phyloP scores from a whole-genome alignment of 2,888 invertebrate genomes.

The Cantharis rustica region DNA sequence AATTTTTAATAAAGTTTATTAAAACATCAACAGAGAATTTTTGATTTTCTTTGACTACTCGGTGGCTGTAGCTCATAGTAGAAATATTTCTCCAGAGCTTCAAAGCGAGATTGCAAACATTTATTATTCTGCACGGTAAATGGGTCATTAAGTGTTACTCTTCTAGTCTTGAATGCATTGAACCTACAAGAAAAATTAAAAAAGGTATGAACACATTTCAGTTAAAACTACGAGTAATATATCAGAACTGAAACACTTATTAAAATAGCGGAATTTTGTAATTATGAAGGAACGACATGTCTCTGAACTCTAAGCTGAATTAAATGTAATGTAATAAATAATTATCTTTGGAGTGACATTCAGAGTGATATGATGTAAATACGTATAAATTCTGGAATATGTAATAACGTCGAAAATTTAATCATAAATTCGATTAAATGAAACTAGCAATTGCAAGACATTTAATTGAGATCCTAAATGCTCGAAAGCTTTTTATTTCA shows the following conservation, averaged over 20 bases:
- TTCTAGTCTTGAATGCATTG: no score
- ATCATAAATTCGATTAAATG: not conserved
- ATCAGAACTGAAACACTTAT: not conserved
- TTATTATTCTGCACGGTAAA: no score
- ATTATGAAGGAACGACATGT: not conserved
- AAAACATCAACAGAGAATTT: no score
- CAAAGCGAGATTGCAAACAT: no score
- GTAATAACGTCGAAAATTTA: not conserved
- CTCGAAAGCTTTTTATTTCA: not conserved
- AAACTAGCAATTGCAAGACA: not conserved
- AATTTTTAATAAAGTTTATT: no score
- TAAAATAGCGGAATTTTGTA: not conserved
- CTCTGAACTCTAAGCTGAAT: not conserved
- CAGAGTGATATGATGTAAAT: not conserved
- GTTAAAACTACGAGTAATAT: not conserved
- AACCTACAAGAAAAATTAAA: no score
- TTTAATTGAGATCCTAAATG: not conserved
- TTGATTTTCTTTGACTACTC: no score
- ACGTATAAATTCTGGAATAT: not conserved
- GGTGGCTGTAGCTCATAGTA: no score
- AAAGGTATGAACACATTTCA: no score
- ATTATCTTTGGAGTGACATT: not conserved
- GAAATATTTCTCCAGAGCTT: no score
- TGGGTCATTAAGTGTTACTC: no score
- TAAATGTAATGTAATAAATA: not conserved